Evolutionary conservation across 1,140 invertebrate species (phyloP).

Genomic region (Heliconius himera): DNA sequence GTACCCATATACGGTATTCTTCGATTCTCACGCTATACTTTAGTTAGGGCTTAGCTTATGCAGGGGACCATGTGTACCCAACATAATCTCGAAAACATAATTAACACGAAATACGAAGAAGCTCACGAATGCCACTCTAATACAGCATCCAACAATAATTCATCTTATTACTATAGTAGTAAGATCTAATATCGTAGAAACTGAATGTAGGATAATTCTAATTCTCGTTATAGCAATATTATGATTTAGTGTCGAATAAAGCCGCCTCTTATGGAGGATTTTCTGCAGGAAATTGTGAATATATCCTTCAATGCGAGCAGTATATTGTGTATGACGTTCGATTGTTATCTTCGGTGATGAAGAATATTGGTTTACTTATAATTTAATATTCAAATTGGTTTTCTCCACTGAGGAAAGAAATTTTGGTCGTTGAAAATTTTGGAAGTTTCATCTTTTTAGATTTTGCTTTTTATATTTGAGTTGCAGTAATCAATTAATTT

Average conservation of each 20-base stretch:
- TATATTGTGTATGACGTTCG: slow-evolving; percentile 9
- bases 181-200: neutral
- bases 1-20: neutral
- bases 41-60: neutral
- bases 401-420: too few species aligned
- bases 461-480: too few species aligned
- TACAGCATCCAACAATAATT: neutral
- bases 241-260: slow-evolving; percentile 41
- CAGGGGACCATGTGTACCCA: slow-evolving; percentile 12
- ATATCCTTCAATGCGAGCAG: neutral
- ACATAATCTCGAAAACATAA: slow-evolving; percentile 21
- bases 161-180: neutral
- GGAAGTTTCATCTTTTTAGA: too few species aligned
- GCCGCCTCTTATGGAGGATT: slow-evolving; percentile 23
- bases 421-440: too few species aligned
- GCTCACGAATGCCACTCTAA: neutral
- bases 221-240: slow-evolving; percentile 38
- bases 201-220: slow-evolving; percentile 12
- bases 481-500: too few species aligned
- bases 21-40: neutral
- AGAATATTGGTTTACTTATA: neutral
- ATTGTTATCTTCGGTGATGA: neutral
- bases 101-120: slow-evolving; percentile 24
- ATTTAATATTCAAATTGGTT: too few species aligned
- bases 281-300: slow-evolving; percentile 29